Percentiles rank a stretch among this genome's conserved stretches.
Evolutionary conservation across 2,113 vertebrate species (phyloP).

Genomic region (Apaloderma vittatum): DNA sequence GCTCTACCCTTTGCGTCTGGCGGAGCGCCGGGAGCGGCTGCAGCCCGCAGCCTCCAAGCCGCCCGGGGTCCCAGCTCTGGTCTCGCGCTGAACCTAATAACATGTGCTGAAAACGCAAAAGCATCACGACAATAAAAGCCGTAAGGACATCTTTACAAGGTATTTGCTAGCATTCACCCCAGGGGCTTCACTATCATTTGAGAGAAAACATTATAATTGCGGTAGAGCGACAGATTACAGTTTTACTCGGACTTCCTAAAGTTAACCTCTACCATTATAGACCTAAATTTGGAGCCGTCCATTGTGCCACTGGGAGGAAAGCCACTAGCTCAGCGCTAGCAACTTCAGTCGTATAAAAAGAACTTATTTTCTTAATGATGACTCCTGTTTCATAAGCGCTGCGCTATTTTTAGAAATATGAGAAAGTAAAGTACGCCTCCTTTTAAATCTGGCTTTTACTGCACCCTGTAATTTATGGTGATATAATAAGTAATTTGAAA

Average conservation of each 20-base stretch:
- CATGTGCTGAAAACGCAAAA: conserved; percentile 44
- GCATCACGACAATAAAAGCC: conserved; percentile 72
- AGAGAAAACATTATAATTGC: conserved; percentile 79
- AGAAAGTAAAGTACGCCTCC: conserved; percentile 79
- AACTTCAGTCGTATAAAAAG: conserved; percentile 51
- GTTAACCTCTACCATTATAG: conserved; percentile 79
- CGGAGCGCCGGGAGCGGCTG: neutral
- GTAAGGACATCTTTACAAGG: conserved; percentile 76
- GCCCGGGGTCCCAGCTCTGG: neutral
- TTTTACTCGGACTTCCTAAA: conserved; percentile 80
- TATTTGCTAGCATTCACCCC: conserved; percentile 76
- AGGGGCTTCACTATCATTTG: conserved; percentile 75
- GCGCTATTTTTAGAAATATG: conserved; percentile 84
- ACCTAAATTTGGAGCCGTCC: conserved; percentile 79
- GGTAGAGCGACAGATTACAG: conserved; percentile 77
- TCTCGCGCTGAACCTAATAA: conserved; percentile 23
- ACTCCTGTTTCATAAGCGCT: conserved; percentile 76
- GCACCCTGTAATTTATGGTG: conserved; percentile 85
- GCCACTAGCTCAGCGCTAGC: conserved; percentile 54
- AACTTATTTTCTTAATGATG: conserved; percentile 65
- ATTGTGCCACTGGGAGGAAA: conserved; percentile 72
- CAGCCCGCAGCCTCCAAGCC: conserved; percentile 35
- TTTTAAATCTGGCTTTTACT: conserved; percentile 85
- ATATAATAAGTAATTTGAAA: conserved; percentile 90
- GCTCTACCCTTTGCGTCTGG: conserved; percentile 38